Percentiles rank a stretch among this genome's conserved stretches.
phyloP scores from a whole-genome alignment of 1,140 invertebrate species.

The Procambarus virginalis region DNA sequence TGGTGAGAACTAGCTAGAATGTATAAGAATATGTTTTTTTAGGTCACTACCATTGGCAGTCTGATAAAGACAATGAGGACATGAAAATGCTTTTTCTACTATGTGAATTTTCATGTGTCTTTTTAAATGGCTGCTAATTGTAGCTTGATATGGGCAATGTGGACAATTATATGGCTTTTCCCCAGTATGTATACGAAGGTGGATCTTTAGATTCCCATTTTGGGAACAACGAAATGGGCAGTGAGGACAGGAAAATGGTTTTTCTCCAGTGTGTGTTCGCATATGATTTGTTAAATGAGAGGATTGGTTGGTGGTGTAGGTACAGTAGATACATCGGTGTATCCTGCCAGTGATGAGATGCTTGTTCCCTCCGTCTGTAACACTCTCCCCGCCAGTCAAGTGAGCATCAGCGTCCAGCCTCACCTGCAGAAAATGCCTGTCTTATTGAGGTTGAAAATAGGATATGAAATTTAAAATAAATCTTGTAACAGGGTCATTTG shows the following conservation, averaged over 20 bases:
- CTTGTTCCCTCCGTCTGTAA: neutral
- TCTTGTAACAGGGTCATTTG: neutral
- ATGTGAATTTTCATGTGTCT: slow-evolving; percentile 32
- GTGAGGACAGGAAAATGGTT: slow-evolving; percentile 24
- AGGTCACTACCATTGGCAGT: slow-evolving; percentile 12
- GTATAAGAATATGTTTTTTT: slow-evolving; percentile 24
- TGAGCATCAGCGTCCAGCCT: slow-evolving; percentile 7
- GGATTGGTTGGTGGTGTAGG: slow-evolving; percentile 19
- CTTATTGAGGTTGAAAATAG: slow-evolving; percentile 14
- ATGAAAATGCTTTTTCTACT: slow-evolving; percentile 11
- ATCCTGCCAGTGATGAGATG: neutral
- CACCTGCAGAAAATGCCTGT: slow-evolving; percentile 21
- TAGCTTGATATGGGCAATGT: slow-evolving; percentile 35
- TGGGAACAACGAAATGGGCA: slow-evolving; percentile 36
- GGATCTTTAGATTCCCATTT: slow-evolving; percentile 42
- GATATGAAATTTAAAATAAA: neutral
- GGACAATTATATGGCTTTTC: slow-evolving; percentile 44
- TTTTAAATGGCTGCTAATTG: slow-evolving; percentile 40
- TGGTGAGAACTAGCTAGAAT: neutral
- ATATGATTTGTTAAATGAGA: slow-evolving; percentile 24
- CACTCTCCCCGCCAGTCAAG: slow-evolving; percentile 11
- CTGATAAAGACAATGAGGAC: slow-evolving; percentile 17
- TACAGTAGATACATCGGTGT: slow-evolving; percentile 8
- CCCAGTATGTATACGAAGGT: slow-evolving; percentile 44
- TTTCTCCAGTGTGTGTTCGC: slow-evolving; percentile 30